These are phyloP conservation scores for Euthynnus affinis DNA, from an alignment of 2,797 vertebrate genomes.

Conservation along the genomic window DNA sequence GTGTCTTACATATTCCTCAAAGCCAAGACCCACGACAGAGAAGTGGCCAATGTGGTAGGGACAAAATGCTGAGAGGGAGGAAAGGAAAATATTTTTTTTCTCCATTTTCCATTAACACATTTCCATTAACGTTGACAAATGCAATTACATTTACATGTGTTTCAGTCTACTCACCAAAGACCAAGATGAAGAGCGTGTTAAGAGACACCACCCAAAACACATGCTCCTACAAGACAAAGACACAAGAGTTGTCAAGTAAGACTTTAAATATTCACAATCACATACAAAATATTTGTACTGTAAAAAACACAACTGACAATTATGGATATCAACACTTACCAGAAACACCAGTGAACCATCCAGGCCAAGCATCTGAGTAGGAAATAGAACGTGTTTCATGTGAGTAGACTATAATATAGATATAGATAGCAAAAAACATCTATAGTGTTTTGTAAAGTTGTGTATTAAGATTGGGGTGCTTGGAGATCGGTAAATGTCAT, in stretches of 20 bases:
- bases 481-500: constrained; percentile 6
- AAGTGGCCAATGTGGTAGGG: constrained; percentile 99
- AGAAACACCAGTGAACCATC: constrained; percentile 98
- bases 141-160: not conserved
- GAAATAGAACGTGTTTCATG: constrained; percentile 23
- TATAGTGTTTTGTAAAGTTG: not conserved
- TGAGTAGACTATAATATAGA: not conserved
- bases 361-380: constrained; percentile 95
- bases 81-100: not conserved
- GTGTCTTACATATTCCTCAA: constrained; percentile 97
- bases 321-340: constrained; percentile 83
- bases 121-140: not conserved
- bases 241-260: not conserved
- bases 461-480: not conserved
- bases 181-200: constrained; percentile 98
- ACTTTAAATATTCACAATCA: not conserved
- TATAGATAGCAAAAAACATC: not conserved
- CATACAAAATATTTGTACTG: not conserved
- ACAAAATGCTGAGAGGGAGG: constrained; percentile 91
- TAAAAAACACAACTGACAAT: not conserved
- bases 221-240: constrained; percentile 89
- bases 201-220: constrained; percentile 99
- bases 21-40: constrained; percentile 97
- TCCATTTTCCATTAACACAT: not conserved
- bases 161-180: constrained; percentile 92